phyloP scores from a whole-genome alignment of 1,140 invertebrate species.

The Paraescarpia echinospica region DNA sequence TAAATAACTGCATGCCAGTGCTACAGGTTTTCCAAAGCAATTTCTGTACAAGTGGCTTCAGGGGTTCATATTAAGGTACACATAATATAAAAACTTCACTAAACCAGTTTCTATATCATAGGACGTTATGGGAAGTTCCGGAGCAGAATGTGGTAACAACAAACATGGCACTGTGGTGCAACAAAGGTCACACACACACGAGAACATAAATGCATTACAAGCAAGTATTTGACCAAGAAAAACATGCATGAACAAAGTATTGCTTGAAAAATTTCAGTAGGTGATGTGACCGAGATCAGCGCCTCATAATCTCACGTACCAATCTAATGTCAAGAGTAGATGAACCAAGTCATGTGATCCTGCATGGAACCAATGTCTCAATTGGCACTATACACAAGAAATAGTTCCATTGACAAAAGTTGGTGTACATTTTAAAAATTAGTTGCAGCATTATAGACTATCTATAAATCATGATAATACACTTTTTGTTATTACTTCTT shows the following conservation, averaged over 20 bases:
- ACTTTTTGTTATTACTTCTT: background rate
- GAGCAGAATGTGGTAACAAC: background rate
- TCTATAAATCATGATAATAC: background rate
- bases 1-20: background rate
- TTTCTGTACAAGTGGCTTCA: background rate
- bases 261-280: background rate
- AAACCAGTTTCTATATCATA: too few relatives aligned
- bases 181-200: too few relatives aligned
- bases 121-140: too few relatives aligned
- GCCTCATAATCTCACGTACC: background rate
- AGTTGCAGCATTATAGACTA: background rate
- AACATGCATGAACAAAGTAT: too few relatives aligned
- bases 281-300: background rate
- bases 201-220: too few relatives aligned
- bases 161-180: too few relatives aligned
- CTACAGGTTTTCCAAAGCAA: background rate
- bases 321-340: background rate
- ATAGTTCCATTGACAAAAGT: background rate
- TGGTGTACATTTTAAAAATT: background rate
- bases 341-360: background rate
- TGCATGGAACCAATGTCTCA: background rate
- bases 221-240: too few relatives aligned
- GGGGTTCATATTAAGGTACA: background rate
- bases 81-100: too few relatives aligned
- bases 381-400: background rate